Evolutionary conservation across 2,797 vertebrate genomes (phyloP).

Genomic region (Capromys pilorides): DNA sequence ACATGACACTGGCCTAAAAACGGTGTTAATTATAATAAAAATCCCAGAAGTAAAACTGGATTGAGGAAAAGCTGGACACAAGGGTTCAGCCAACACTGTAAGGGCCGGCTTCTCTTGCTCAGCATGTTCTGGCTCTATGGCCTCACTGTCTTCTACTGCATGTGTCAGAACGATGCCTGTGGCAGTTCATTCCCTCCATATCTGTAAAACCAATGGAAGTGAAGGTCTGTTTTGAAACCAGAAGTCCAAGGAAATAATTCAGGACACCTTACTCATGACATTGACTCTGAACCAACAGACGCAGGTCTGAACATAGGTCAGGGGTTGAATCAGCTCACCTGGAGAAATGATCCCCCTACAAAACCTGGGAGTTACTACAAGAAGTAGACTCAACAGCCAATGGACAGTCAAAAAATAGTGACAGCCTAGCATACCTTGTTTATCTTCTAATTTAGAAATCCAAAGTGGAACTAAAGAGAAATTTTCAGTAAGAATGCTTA

Average conservation of each 20-base stretch:
- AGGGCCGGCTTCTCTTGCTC: background rate
- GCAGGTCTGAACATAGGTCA: background rate
- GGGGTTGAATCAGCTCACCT: background rate
- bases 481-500: background rate
- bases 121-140: background rate
- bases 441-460: conserved; percentile 20
- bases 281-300: background rate
- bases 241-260: background rate
- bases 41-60: background rate
- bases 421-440: background rate
- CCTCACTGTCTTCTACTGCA: background rate
- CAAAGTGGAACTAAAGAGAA: background rate
- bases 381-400: background rate
- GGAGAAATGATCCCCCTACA: background rate
- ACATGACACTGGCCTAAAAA: background rate
- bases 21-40: background rate
- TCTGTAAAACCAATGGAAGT: background rate
- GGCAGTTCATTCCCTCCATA: background rate
- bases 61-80: background rate
- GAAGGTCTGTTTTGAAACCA: background rate
- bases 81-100: background rate
- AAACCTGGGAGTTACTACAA: background rate
- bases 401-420: conserved; percentile 3
- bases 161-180: no score
- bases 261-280: background rate